Percentiles rank a stretch among this genome's conserved stretches.
These are phyloP conservation scores for Hirtodrosophila duncani DNA, from an alignment of 2,888 invertebrate species.

Conservation along the genomic window DNA sequence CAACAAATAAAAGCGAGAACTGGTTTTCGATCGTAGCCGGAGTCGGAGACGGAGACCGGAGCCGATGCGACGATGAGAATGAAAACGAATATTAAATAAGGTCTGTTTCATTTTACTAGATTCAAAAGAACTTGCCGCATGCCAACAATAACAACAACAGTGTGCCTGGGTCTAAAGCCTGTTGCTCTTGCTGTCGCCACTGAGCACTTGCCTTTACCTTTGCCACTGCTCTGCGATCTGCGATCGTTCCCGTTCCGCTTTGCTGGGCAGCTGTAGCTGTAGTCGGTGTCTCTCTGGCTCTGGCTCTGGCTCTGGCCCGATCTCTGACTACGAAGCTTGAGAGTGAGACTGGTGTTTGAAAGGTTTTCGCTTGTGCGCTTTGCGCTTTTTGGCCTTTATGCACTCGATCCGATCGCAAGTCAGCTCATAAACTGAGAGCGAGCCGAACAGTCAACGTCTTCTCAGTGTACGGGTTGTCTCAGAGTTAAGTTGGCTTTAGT, in stretches of 20 bases:
- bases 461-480: slow-evolving; percentile 18
- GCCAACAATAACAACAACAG: too few relatives aligned
- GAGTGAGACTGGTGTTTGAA: slow-evolving; percentile 28
- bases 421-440: slow-evolving; percentile 23
- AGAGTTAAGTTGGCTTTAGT: slow-evolving; percentile 51
- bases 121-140: slow-evolving; percentile 68
- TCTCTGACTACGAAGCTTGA: slow-evolving; percentile 12
- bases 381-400: slow-evolving; percentile 66
- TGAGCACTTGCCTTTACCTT: slow-evolving; percentile 11
- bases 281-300: slow-evolving; percentile 21
- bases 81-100: slow-evolving; percentile 65
- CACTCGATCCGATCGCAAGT: slow-evolving; percentile 30
- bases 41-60: slow-evolving; percentile 9
- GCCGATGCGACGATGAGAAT: background rate
- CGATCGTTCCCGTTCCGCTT: slow-evolving; percentile 57
- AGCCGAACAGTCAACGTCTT: slow-evolving; percentile 12
- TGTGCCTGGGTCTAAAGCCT: slow-evolving; percentile 22
- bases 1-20: slow-evolving; percentile 65
- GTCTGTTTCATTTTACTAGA: slow-evolving; percentile 65
- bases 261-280: slow-evolving; percentile 59
- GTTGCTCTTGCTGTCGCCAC: slow-evolving; percentile 17
- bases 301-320: slow-evolving; percentile 15
- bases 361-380: slow-evolving; percentile 57
- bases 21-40: slow-evolving; percentile 43
- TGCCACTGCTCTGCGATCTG: slow-evolving; percentile 36